A percentile compares a stretch with the other conserved stretches of the same genome.
These are phyloP conservation scores for Aphaenogaster floridana DNA, from an alignment of 1,140 invertebrate species.

Conservation along the genomic window DNA sequence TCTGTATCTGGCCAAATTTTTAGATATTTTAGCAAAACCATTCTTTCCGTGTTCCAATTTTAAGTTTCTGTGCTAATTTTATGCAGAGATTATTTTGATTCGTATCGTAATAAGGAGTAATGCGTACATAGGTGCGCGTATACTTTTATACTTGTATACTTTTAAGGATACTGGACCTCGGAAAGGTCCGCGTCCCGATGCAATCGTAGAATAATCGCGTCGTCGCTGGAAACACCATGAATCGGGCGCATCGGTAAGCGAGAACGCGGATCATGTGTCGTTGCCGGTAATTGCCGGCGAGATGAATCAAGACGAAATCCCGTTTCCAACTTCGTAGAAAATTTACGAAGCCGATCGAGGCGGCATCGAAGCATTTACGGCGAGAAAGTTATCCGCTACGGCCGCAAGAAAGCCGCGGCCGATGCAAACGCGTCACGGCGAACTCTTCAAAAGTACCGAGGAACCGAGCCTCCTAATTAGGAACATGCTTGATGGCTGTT, in stretches of 20 bases:
- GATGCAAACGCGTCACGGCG: conserved; percentile 66
- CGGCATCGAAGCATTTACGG: conserved; percentile 72
- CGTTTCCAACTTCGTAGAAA: conserved; percentile 76
- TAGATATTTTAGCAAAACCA: no score
- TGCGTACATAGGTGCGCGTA: no score
- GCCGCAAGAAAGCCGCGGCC: conserved; percentile 70
- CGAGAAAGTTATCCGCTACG: conserved; percentile 76
- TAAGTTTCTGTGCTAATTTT: neutral
- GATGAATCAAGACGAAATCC: conserved; percentile 78
- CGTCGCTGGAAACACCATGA: conserved; percentile 67
- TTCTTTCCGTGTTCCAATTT: neutral
- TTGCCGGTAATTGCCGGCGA: conserved; percentile 76
- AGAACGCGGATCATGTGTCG: conserved; percentile 74
- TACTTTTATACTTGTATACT: neutral
- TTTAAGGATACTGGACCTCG: neutral
- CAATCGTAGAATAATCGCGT: conserved; percentile 69
- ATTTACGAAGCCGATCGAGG: conserved; percentile 73
- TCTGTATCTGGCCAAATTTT: no score
- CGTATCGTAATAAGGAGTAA: neutral
- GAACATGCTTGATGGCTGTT: conserved; percentile 70
- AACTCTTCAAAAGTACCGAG: conserved; percentile 67
- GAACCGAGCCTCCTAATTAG: conserved; percentile 74
- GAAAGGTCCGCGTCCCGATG: conserved; percentile 42
- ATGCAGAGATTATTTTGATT: conserved; percentile 1
- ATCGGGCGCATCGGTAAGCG: conserved; percentile 70